A percentile compares a stretch with the other conserved stretches of the same genome.
These are phyloP conservation scores for Cyrtonyx montezumae DNA, from an alignment of 2,113 vertebrate genomes.

Conservation along the genomic window DNA sequence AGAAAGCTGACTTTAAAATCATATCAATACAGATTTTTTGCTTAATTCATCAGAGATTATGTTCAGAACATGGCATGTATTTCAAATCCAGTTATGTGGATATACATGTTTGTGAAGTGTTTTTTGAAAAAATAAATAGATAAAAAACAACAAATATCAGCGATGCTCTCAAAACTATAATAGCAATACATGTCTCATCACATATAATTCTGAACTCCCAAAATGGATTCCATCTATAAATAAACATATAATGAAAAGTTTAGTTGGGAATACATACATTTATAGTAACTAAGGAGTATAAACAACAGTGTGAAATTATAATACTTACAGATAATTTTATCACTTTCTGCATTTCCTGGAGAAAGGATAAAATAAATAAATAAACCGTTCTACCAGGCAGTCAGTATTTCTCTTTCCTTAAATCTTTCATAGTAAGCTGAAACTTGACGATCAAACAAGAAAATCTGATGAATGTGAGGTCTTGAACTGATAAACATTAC, in stretches of 20 bases:
- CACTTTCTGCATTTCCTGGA: slow-evolving; percentile 60
- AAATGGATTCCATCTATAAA: slow-evolving; percentile 35
- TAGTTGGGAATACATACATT: neutral
- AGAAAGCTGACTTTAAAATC: neutral
- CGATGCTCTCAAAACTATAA: neutral
- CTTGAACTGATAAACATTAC: neutral
- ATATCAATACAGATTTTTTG: neutral
- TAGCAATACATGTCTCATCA: neutral
- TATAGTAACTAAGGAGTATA: neutral
- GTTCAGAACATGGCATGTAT: neutral
- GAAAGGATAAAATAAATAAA: slow-evolving; percentile 31
- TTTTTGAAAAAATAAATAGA: neutral
- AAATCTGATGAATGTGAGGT: neutral
- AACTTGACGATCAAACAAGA: neutral
- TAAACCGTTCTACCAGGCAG: neutral
- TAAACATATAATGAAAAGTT: neutral
- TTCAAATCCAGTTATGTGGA: neutral
- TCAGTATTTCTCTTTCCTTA: neutral
- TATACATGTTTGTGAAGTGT: neutral
- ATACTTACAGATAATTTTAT: slow-evolving; percentile 67
- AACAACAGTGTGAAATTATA: neutral
- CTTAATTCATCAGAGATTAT: neutral
- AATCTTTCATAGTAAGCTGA: neutral
- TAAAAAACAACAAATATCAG: neutral
- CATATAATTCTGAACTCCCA: neutral